Base-by-base conservation (phyloP, 1,140 invertebrate species). In the Zaprionus camerounensis region DNA sequence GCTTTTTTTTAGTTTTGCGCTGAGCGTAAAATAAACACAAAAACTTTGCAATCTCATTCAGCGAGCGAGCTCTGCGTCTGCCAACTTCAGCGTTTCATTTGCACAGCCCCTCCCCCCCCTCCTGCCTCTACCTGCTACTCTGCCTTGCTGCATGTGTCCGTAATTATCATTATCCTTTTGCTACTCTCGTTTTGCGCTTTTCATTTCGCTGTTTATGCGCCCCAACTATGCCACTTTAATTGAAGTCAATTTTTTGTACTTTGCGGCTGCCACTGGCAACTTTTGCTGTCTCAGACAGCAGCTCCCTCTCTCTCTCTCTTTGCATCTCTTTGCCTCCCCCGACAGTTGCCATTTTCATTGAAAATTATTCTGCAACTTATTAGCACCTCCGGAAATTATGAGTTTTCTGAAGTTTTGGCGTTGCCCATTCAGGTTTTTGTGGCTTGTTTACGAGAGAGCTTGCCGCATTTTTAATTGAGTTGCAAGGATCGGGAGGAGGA, bases 331-430 rank as follows among this genome's bases (percentile, higher is more conserved):
- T 20, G 20, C 15, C 24, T 11, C n/a, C 26, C n/a, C 49, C 20
- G 22, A 28, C 62, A 63, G 58, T 57, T 74, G 38, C 66, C 70
- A 77, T 81, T 88, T 82, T 85, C 82, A 85, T 88, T 88, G 79
- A 82, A 82, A 88, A 88, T 88, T 85, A 90, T 90, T 84, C 75
- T 90, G 81, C 85, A 88, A 90, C 85, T 88, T 90, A 88, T 88
- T 88, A 88, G 85, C 85, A 88, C 85, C 85, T 88, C 86, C 79
- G 86, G 81, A 88, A 88, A 90, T 88, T 88, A 90, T 90, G 86
- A 88, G 81, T 81, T 84, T 79, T 71, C n/a, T 17, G 12, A 5
- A 46, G 41, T 46, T 46, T 46, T 6, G 76, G 72, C 86, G 79
- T 62, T 58, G 71, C 62, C 70, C 71, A 77, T 80, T 70, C 71